phyloP scores from a whole-genome alignment of 1,140 invertebrate genomes.

The Mylabris phalerata region DNA sequence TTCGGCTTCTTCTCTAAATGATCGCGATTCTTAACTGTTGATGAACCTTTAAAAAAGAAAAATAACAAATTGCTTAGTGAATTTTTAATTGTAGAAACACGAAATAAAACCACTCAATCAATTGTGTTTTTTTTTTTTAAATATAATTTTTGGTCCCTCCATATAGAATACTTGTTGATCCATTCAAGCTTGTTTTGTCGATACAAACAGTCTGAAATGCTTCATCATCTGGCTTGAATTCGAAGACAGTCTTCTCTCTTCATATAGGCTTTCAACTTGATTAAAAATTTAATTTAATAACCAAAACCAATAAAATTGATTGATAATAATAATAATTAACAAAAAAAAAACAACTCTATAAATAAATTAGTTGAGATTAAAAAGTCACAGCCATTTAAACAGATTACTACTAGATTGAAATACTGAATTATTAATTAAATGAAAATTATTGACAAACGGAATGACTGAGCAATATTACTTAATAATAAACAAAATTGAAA shows the following conservation, averaged over 20 bases:
- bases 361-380: slow-evolving; percentile 12
- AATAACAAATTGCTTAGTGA: neutral
- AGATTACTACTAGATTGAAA: neutral
- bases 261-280: neutral
- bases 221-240: neutral
- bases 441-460: too few species aligned
- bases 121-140: neutral
- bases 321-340: neutral
- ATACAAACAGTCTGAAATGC: too few species aligned
- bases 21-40: slow-evolving; percentile 1
- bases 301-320: slow-evolving; percentile 8
- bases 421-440: neutral
- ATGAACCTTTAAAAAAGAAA: slow-evolving; percentile 5
- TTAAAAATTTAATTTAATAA: neutral
- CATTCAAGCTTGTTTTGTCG: neutral
- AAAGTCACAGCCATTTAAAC: neutral
- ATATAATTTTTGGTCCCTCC: neutral
- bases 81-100: neutral
- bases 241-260: slow-evolving; percentile 2
- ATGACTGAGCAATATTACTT: neutral
- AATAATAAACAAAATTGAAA: neutral
- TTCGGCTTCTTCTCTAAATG: slow-evolving; percentile 6
- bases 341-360: slow-evolving; percentile 2
- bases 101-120: neutral
- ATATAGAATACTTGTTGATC: neutral